phyloP scores from a whole-genome alignment of 2,888 invertebrate species.

The Nebria brevicollis region DNA sequence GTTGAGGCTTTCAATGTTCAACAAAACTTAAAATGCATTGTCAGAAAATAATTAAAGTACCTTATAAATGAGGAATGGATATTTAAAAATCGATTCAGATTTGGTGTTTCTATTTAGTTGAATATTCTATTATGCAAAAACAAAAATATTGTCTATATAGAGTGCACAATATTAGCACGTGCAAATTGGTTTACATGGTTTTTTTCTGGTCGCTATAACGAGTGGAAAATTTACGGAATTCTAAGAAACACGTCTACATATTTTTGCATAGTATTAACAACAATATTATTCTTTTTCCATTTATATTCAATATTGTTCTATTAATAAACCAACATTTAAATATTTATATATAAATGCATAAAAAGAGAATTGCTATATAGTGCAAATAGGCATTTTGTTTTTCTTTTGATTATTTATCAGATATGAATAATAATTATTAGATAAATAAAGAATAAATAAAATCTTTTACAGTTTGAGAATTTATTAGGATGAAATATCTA shows the following conservation, averaged over 20 bases:
- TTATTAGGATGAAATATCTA: too few species aligned
- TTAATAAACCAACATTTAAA: background rate
- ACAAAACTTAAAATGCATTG: background rate
- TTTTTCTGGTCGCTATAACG: background rate
- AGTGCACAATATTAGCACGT: background rate
- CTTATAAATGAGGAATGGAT: background rate
- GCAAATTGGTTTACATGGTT: background rate
- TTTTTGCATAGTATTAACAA: background rate
- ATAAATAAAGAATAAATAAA: too few species aligned
- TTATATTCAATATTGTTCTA: background rate
- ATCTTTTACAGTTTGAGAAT: too few species aligned
- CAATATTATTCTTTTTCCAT: background rate
- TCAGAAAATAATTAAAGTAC: background rate
- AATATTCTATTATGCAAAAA: background rate
- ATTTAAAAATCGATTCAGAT: background rate
- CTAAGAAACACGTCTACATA: background rate
- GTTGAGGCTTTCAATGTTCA: background rate
- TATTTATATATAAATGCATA: background rate
- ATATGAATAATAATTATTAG: too few species aligned
- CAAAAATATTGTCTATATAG: background rate
- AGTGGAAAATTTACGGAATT: background rate
- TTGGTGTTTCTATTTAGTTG: background rate
- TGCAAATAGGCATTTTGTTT: too few species aligned
- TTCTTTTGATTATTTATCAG: too few species aligned
- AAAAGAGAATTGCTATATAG: background rate